Percentiles rank a stretch among this genome's conserved stretches.
These are phyloP conservation scores for Callaeas wilsoni DNA, from an alignment of 2,113 vertebrate species.

Conservation along the genomic window DNA sequence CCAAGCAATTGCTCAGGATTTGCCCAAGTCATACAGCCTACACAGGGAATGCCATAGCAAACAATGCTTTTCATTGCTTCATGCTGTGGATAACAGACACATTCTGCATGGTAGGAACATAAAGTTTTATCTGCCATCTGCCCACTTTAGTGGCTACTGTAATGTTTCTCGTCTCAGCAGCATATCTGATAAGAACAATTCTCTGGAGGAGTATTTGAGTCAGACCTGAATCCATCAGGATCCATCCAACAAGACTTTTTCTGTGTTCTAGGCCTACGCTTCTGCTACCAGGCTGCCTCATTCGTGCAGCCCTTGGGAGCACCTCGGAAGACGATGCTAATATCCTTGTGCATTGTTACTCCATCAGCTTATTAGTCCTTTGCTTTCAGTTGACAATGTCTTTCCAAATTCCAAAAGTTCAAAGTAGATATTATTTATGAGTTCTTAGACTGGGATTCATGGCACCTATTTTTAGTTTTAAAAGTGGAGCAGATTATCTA, in stretches of 20 bases:
- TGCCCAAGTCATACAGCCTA: neutral
- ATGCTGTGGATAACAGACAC: neutral
- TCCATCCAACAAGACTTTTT: neutral
- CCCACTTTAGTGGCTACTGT: neutral
- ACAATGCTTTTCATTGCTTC: neutral
- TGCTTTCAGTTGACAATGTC: neutral
- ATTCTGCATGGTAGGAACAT: neutral
- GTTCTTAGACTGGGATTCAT: neutral
- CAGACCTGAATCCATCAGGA: neutral
- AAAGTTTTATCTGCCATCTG: neutral
- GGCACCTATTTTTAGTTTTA: neutral
- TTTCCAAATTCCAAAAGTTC: neutral
- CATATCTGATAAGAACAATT: fast-evolving
- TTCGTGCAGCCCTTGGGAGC: neutral
- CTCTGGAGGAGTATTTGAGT: neutral
- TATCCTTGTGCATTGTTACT: neutral
- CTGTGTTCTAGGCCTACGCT: neutral
- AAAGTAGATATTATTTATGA: neutral
- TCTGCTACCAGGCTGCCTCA: neutral
- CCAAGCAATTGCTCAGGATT: fast-evolving
- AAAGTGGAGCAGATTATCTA: neutral
- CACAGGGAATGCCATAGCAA: neutral
- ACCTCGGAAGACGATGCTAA: neutral
- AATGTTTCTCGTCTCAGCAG: neutral
- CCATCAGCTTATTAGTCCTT: neutral